phyloP scores from a whole-genome alignment of 2,113 vertebrate species.

The Acinonyx jubatus region DNA sequence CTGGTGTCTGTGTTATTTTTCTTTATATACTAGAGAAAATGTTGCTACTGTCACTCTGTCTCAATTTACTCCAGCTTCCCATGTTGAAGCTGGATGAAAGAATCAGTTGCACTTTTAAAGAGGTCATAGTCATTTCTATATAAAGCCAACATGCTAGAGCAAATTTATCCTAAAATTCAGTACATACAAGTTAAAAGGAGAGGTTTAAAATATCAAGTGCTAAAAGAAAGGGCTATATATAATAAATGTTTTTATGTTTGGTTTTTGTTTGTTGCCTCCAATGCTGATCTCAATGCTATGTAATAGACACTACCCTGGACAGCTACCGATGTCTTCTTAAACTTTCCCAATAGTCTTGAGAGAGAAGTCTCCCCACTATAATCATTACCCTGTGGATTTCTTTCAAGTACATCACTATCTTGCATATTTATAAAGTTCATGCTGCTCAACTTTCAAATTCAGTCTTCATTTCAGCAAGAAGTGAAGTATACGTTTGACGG shows the following conservation, averaged over 20 bases:
- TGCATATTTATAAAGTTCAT: not conserved
- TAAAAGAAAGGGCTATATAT: not conserved
- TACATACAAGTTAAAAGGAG: not conserved
- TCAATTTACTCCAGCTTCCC: not conserved
- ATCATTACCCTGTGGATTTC: conserved; percentile 6
- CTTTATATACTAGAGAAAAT: not conserved
- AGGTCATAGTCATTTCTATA: not conserved
- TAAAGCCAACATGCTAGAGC: not conserved
- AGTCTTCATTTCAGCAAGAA: conserved; percentile 19
- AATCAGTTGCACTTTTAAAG: not conserved
- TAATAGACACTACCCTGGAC: not conserved
- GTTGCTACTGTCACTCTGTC: not conserved
- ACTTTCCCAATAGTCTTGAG: not conserved
- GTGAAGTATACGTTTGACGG: not conserved
- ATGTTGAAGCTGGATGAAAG: not conserved
- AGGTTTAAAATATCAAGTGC: not conserved
- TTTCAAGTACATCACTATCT: conserved; percentile 11
- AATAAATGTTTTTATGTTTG: not conserved
- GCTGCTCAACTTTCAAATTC: conserved; percentile 17
- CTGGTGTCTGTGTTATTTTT: not conserved
- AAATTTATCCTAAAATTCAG: not conserved
- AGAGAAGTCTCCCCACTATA: not conserved
- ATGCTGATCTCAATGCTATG: not conserved
- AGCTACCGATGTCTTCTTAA: not conserved
- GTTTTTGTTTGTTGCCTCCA: not conserved